phyloP scores from a whole-genome alignment of 2,113 vertebrate species.

The Corvus cornix region DNA sequence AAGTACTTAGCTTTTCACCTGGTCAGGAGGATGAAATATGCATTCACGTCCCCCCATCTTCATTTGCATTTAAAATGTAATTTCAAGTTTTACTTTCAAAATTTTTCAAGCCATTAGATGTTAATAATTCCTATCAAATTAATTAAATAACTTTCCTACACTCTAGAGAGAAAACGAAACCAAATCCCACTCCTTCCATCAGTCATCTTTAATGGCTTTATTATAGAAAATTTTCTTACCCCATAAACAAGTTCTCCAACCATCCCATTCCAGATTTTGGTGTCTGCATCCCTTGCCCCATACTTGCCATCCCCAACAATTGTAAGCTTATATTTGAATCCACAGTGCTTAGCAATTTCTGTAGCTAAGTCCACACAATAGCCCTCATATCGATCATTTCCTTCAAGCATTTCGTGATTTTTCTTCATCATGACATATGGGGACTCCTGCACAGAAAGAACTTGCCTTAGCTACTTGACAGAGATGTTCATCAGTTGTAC shows the following conservation, averaged over 20 bases:
- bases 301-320: constrained; percentile 98
- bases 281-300: constrained; percentile 96
- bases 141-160: not conserved
- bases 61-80: not conserved
- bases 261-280: constrained; percentile 99
- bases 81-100: not conserved
- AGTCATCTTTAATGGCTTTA: not conserved
- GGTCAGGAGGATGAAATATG: not conserved
- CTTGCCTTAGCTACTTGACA: not conserved
- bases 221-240: constrained; percentile 79
- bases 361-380: constrained; percentile 98
- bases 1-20: not conserved
- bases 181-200: not conserved
- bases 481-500: not conserved
- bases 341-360: constrained; percentile 97
- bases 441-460: constrained; percentile 85
- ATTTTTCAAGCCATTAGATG: not conserved
- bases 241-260: constrained; percentile 98
- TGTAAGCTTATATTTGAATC: constrained; percentile 97
- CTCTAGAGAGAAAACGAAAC: not conserved
- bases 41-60: not conserved
- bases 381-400: constrained; percentile 97
- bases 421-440: constrained; percentile 99
- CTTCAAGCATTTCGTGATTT: constrained; percentile 93
- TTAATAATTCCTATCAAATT: not conserved